Conservation (phyloP, 2,888 invertebrate genomes). For the Cerastis rubricosa region DNA sequence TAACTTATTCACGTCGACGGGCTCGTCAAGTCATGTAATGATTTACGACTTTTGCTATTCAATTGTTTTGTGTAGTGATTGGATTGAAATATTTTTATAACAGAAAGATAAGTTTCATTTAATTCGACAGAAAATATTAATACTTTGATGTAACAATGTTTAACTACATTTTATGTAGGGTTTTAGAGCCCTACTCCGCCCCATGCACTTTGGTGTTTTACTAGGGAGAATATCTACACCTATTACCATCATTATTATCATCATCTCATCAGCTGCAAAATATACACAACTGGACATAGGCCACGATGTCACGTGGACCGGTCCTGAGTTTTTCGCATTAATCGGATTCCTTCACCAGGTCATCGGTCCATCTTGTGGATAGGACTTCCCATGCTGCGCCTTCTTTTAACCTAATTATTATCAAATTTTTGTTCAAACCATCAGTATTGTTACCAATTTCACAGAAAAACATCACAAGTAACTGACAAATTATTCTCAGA, state of each 20-base stretch:
- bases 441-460: background rate
- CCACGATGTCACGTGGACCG: background rate
- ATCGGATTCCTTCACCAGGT: background rate
- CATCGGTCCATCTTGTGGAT: background rate
- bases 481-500: background rate
- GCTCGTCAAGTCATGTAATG: conserved; percentile 47
- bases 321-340: background rate
- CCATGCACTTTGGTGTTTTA: background rate
- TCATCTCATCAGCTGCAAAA: background rate
- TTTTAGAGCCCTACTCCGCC: background rate
- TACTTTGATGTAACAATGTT: background rate
- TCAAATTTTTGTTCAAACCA: background rate
- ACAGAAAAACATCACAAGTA: background rate
- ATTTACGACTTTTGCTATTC: conserved; percentile 53
- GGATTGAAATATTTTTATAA: no score
- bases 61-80: conserved; percentile 45
- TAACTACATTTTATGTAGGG: background rate
- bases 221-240: background rate
- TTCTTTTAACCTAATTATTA: background rate
- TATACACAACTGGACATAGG: background rate
- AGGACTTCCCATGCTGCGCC: background rate
- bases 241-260: background rate
- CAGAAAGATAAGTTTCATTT: no score
- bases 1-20: conserved; percentile 60
- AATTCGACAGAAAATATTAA: background rate